phyloP scores from a whole-genome alignment of 1,140 invertebrate genomes.

The Bradysia coprophila region DNA sequence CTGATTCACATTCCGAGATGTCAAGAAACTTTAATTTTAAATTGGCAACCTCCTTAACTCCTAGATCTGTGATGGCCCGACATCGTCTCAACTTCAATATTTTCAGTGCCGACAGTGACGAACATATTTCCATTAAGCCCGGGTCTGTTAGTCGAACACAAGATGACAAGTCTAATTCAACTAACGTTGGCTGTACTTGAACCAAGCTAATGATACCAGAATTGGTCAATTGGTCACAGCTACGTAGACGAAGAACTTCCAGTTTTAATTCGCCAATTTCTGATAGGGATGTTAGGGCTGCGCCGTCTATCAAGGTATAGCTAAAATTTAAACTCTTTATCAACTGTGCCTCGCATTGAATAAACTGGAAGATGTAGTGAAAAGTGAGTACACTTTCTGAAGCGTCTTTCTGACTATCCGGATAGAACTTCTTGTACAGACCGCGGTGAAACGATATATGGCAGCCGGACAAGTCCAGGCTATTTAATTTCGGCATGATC shows the following conservation, averaged over 20 bases:
- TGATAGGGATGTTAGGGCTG: constrained; percentile 32
- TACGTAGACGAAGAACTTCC: constrained; percentile 31
- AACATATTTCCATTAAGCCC: constrained; percentile 33
- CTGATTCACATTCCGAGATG: constrained; percentile 41
- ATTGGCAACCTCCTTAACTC: constrained; percentile 30
- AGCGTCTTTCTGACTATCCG: constrained; percentile 20
- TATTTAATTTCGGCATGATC: constrained; percentile 34
- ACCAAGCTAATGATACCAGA: constrained; percentile 33
- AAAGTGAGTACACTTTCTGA: constrained; percentile 49
- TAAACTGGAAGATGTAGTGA: constrained; percentile 36
- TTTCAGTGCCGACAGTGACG: constrained; percentile 32
- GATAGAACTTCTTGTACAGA: constrained; percentile 43
- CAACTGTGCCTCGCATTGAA: constrained; percentile 28
- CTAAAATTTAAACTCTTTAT: constrained; percentile 42
- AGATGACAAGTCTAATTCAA: constrained; percentile 36
- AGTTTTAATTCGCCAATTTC: constrained; percentile 31
- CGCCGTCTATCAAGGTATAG: constrained; percentile 41
- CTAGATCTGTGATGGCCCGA: constrained; percentile 36
- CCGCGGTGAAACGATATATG: constrained; percentile 48
- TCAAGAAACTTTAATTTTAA: constrained; percentile 36
- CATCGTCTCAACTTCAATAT: constrained; percentile 35
- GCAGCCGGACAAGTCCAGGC: constrained; percentile 39
- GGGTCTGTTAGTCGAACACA: constrained; percentile 42
- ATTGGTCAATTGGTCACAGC: constrained; percentile 45
- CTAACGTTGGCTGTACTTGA: constrained; percentile 32